phyloP scores from a whole-genome alignment of 92 coral and sea anemone species.

The Metridium senile region DNA sequence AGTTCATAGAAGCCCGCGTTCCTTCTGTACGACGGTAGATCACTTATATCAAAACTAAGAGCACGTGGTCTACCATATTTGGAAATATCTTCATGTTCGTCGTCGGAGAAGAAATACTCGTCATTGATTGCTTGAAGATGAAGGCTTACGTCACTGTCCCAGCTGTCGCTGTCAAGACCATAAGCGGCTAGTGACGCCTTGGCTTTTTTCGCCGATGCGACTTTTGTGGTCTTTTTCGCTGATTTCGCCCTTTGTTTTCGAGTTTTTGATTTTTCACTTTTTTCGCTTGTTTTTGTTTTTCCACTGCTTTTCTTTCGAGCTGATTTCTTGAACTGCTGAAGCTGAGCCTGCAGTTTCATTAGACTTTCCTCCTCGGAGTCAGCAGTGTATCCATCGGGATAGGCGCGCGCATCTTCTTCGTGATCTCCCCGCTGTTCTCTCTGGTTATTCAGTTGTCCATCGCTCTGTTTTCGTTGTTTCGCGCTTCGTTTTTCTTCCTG shows the following conservation, averaged over 20 bases:
- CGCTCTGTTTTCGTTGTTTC: slow-evolving; percentile 26
- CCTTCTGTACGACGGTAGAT: slow-evolving; percentile 30
- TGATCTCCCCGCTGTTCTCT: not conserved
- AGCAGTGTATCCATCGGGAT: slow-evolving; percentile 71
- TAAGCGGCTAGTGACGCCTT: slow-evolving; percentile 10
- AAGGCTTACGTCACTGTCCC: slow-evolving; percentile 73
- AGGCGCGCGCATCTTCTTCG: slow-evolving; percentile 17
- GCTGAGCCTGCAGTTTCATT: slow-evolving; percentile 60
- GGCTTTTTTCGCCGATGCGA: not conserved
- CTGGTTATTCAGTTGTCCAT: not conserved
- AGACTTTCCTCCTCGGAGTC: slow-evolving; percentile 71
- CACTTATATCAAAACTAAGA: slow-evolving; percentile 11
- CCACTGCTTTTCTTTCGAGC: slow-evolving; percentile 29
- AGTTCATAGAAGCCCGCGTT: slow-evolving; percentile 6
- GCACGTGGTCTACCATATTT: slow-evolving; percentile 17
- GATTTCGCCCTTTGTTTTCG: slow-evolving; percentile 17
- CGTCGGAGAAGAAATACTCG: slow-evolving; percentile 25
- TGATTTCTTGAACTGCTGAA: slow-evolving; percentile 26
- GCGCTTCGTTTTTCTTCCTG: not conserved
- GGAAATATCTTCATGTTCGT: slow-evolving; percentile 6
- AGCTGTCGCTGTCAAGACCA: slow-evolving; percentile 58
- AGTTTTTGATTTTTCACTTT: slow-evolving; percentile 12
- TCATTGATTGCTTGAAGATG: slow-evolving; percentile 64
- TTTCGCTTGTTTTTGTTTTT: slow-evolving; percentile 6
- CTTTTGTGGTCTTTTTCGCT: not conserved